Base-by-base conservation (phyloP, 2,797 vertebrate genomes). In the Acropternis orthonyx region DNA sequence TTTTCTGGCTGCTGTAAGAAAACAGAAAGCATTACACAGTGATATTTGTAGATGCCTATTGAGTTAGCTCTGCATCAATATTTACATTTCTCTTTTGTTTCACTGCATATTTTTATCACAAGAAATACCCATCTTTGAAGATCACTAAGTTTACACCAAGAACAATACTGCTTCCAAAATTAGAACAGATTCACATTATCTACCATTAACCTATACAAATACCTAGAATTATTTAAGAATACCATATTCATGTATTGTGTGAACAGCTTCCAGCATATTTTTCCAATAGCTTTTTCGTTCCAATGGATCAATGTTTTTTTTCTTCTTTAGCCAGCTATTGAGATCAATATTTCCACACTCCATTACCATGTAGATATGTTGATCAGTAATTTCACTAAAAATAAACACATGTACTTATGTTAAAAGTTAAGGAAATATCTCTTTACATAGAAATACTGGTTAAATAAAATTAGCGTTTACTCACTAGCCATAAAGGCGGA, bases 231-330 rank as follows among this genome's bases (percentile, higher is more conserved):
- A 92, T 56, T 88, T 94, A 85, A 85, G 49, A 89, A 81, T 85
- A 99, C 99, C 99, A 59, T 99, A 98, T 97, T 99, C 98, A 95
- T 99, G 99, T 94, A 99, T 99, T 84, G 99, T 99, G 36, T 99
- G 97, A 92, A 99, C 99, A 19, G 99, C 99, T 96, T 99, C 99
- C 97, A 99, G 97, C 99, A 99, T 99, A 93, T 99, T 99, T 98
- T 98, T 99, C 99, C 99, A 99, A 96, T 99, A 99, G 93, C 99
- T 99, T 96, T 99, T 99, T 63, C 99, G 98, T 93, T 99, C 99
- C 96, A 99, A 96, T 0, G 99, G 98, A 97, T 99, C 98, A 69
- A 99, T 98, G 10, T 95, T 93, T 88, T 99, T 99, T 93, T 99
- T 99, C 97, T 99, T 99, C 95, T 99, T 98, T 77, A 99, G 97